Base-by-base conservation (phyloP, 2,113 vertebrate genomes). In the Rynchops niger region DNA sequence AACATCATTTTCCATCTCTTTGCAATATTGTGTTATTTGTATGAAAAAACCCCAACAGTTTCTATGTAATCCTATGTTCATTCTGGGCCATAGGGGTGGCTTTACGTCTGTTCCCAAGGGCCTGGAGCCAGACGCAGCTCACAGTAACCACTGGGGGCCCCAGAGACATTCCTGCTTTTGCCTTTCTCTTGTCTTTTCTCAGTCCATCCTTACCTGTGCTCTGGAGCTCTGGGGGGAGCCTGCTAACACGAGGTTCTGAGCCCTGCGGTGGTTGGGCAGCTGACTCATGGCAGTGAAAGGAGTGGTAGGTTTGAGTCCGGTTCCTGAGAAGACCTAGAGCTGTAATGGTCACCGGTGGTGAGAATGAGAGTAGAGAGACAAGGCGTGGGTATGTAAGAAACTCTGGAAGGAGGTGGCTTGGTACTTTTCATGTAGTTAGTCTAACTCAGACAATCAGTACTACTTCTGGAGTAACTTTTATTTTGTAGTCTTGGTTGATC, bases 201-300 rank as follows among this genome's bases (percentile, higher is more conserved):
- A 30, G 36, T 2, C 34, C 23, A 30, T 49, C 55, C 30, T 90
- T 66, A 23, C 40, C 76, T 73, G 36, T 73, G 29, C 62, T 62
- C 40, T 56, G 29, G n/a, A 76, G 25, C 58, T 72, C 6, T 36
- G 20, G 22, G 17, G 52, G 40, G 80, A 61, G 40, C 59, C 67
- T 73, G 25, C 65, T 67, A 5, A 9, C 12, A 3, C 6, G 30
- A 22, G 56, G 3, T 23, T 65, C 29, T 47, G 70, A 62, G 61
- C 55, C 25, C 6, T 34, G 0, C 1, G 4, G 2, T 4, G 4
- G 21, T 22, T 0, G 0, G 56, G 11, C 0, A 0, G n/a, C 43
- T 58, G 55, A 20, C 18, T n/a, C 12, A 5, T 1, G 27, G 36
- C 26, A 45, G 3, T 17, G 32, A 71, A 86, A 52, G 52, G 55